Evolutionary conservation across 1,140 invertebrate species (phyloP).

Genomic region (Popillia japonica): DNA sequence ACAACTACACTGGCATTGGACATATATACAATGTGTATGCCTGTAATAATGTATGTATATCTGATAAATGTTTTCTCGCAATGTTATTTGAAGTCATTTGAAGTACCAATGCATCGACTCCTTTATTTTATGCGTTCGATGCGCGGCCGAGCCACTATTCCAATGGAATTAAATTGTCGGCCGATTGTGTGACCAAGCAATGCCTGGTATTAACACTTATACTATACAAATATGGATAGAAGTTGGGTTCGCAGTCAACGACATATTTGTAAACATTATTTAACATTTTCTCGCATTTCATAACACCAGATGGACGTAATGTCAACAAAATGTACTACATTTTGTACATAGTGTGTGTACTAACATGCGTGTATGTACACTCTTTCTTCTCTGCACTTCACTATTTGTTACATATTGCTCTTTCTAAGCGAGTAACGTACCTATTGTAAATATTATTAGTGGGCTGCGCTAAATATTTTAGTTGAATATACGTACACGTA

Average conservation of each 20-base stretch:
- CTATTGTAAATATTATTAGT: slow-evolving; percentile 22
- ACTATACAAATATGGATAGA: slow-evolving; percentile 25
- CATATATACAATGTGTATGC: background rate
- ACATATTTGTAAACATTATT: slow-evolving; percentile 31
- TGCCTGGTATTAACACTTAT: slow-evolving; percentile 29
- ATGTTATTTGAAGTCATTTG: slow-evolving; percentile 22
- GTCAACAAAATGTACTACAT: slow-evolving; percentile 24
- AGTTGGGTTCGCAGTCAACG: slow-evolving; percentile 26
- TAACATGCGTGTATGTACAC: background rate
- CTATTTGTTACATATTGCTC: slow-evolving; percentile 21
- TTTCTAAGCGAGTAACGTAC: slow-evolving; percentile 15
- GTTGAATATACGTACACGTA: background rate
- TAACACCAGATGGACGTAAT: slow-evolving; percentile 31
- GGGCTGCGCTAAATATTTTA: slow-evolving; percentile 11
- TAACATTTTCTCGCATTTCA: slow-evolving; percentile 31
- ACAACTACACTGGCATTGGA: background rate
- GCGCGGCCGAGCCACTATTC: background rate
- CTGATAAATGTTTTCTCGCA: slow-evolving; percentile 14
- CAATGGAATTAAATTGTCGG: slow-evolving; percentile 19
- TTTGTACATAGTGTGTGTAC: background rate
- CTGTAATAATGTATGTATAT: slow-evolving; percentile 7
- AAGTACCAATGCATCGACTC: slow-evolving; percentile 21
- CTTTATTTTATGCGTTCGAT: slow-evolving; percentile 29
- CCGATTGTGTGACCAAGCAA: slow-evolving; percentile 27
- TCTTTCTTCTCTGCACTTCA: background rate